Base-by-base conservation (phyloP, 2,113 vertebrate genomes). In the Campylorhamphus procurvoides region DNA sequence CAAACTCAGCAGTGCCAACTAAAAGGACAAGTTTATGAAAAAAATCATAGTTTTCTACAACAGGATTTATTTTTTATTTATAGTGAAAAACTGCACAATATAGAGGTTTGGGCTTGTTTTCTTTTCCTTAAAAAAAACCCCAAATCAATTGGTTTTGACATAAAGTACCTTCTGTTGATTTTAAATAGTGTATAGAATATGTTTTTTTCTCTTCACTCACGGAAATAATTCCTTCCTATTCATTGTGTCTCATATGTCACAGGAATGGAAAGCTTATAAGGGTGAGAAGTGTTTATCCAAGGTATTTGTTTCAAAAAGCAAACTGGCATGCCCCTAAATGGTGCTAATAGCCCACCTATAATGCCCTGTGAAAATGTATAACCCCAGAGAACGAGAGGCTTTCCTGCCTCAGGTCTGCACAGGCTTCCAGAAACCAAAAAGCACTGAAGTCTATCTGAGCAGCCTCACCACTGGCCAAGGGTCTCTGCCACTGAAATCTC, bases 51-150 rank as follows among this genome's bases (percentile, higher is more conserved):
- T 72, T 74, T 88, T 69, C 75, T 77, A 73, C 19, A 35, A 50
- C 31, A 78, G 10, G 28, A 89, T 94, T 87, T 72, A 93, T 92
- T 29, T 62, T 60, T 94, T 94, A 95, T 96, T 95, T 93, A 95
- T 85, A 58, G 46, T 20, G 31, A 84, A 95, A 94, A 93, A 40
- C 35, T 78, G 64, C 71, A 90, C 7, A 80, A 20, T 12, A 29
- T 7, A 55, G 58, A 37, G 2, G 3, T 75, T 62, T 69, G 27
- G 17, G 4, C 11, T 47, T 46, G 2, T 6, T 4, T 40, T 13
- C 28, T 15, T 40, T 50, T 4, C 8, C 1, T 1, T 22, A 50
- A 60, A 64, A 29, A 18, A 23, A 12, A 7, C 8, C 13, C 40
- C 13, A 42, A 44, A 44, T 44, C 19, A 31, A 66, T 40, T 59